A percentile compares a stretch with the other conserved stretches of the same genome.
phyloP scores from a whole-genome alignment of 2,888 invertebrate genomes.

The Caenorhabditis auriculariae region DNA sequence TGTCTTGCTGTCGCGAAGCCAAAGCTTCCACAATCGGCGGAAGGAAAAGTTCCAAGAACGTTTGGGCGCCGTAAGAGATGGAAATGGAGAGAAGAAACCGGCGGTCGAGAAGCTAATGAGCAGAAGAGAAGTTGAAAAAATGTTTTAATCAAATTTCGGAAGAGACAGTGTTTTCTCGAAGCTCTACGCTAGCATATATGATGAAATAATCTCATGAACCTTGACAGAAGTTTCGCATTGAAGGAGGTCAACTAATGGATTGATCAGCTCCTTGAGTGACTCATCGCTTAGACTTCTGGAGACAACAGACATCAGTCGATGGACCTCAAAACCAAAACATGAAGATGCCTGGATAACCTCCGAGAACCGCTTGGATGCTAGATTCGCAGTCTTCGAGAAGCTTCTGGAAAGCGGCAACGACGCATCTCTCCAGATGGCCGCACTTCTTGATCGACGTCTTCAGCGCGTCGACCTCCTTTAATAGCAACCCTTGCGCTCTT shows the following conservation, averaged over 20 bases:
- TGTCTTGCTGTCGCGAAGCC: conserved; percentile 29
- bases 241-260: conserved; percentile 34
- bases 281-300: conserved; percentile 30
- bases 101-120: conserved; percentile 57
- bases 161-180: not conserved
- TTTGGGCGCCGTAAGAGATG: conserved; percentile 47
- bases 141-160: not conserved
- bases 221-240: conserved; percentile 42
- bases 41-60: conserved; percentile 50
- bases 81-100: conserved; percentile 54
- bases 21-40: conserved; percentile 54
- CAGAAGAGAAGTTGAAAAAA: conserved; percentile 1
- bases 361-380: conserved; percentile 27
- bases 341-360: no score
- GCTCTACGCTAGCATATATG: no score
- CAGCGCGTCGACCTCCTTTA: conserved; percentile 30
- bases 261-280: conserved; percentile 28
- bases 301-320: conserved; percentile 36
- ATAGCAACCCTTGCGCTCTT: conserved; percentile 18
- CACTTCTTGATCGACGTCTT: conserved; percentile 20
- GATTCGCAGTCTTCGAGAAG: conserved; percentile 34
- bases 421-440: conserved; percentile 22
- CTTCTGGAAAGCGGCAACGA: conserved; percentile 27
- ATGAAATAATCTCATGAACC: conserved; percentile 10
- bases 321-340: conserved; percentile 14